A percentile compares a stretch with the other conserved stretches of the same genome.
Evolutionary conservation across 2,888 invertebrate species (phyloP).

Genomic region (Antheraea yamamai): DNA sequence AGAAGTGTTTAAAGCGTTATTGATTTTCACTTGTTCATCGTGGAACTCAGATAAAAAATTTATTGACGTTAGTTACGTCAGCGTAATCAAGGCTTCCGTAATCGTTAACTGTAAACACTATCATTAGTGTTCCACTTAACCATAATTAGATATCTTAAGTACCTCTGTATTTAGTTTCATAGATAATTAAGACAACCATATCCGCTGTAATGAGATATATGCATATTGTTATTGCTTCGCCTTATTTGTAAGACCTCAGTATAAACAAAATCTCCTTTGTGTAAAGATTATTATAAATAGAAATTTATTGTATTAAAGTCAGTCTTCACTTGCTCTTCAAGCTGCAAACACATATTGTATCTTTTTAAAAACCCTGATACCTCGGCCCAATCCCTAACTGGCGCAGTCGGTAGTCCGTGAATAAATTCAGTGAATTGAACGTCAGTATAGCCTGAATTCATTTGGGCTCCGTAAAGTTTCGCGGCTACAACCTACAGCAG

Average conservation of each 20-base stretch:
- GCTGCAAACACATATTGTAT: background rate
- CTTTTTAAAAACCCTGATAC: background rate
- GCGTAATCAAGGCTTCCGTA: background rate
- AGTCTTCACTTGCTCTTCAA: conserved; percentile 7
- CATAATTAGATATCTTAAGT: no score
- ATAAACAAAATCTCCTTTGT: no score
- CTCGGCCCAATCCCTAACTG: background rate
- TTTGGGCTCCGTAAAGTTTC: conserved; percentile 11
- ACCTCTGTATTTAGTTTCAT: no score
- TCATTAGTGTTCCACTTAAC: background rate
- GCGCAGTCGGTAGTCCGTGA: conserved; percentile 17
- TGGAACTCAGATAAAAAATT: background rate
- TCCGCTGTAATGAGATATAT: background rate
- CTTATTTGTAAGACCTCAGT: background rate
- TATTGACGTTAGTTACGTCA: background rate
- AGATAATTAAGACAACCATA: background rate
- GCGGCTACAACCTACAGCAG: conserved; percentile 5
- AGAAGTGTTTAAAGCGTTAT: background rate
- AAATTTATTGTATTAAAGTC: background rate
- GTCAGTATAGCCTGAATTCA: conserved; percentile 20
- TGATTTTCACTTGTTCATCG: background rate
- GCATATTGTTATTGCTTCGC: background rate
- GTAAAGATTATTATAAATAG: background rate
- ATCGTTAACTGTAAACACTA: conserved; percentile 3
- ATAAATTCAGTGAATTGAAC: conserved; percentile 15